Evolutionary conservation across 1,140 invertebrate species (phyloP), one percentile per base, ranked within the genome.

Genomic region (Oncopodura yosiiana): DNA sequence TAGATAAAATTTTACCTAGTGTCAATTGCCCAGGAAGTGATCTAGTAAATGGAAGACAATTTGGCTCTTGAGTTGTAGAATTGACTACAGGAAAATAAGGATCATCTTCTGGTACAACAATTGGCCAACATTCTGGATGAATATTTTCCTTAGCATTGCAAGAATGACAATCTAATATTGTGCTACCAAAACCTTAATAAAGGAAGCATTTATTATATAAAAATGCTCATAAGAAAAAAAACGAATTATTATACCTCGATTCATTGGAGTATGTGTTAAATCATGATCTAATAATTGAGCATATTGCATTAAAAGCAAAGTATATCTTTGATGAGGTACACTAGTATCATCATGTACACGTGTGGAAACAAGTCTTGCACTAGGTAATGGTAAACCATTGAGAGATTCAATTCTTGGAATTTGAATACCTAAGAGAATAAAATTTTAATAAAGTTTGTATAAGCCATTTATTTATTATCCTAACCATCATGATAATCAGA

Each of bases 281-380:
- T 78, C 78, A 53, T 80, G 78, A 56, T 80, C 78, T 23, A 80
- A 53, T 50, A 78, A 69, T 60, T 79, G 77, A 9, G 71, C 77
- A 66, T 74, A 79, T 64, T 73, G 70, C 70, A 75, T 73, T 14
- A 74, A 56, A 62, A 75, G 69, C 2, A 75, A 62, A 0, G 72
- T 69, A 56, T 76, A 76, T 16, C 72, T 66, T 3, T 70, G 66
- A 61, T 77, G 75, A 5, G 73, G 73, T 3, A 69, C 67, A 55
- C 70, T 66, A 44, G 69, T 60, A 58, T 71, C 68, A 56, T 66
- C 53, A 58, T 77, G 74, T n/a, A 76, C 69, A 32, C 62, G 68
- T 11, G 70, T 67, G 4, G 73, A 75, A 6, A 76, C 66, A 3
- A 73, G 62, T 30, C 74, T 65, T 1, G 73, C 63, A 19, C 68